phyloP scores from a whole-genome alignment of 2,113 vertebrate genomes.

The Carassius carassius region DNA sequence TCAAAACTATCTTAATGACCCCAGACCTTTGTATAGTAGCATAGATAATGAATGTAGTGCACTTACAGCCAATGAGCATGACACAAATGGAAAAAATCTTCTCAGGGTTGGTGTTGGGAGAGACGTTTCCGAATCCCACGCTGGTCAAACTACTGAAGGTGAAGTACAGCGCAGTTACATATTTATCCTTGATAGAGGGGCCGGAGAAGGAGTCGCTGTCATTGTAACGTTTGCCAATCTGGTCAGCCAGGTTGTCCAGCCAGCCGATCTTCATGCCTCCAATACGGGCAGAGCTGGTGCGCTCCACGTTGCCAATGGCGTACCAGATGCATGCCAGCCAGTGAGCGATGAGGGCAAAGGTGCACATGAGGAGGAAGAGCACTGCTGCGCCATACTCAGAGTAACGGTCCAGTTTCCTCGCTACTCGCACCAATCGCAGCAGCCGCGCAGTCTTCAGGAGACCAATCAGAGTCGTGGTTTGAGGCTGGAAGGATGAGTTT shows the following conservation, averaged over 20 bases:
- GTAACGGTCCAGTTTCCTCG: slow-evolving; percentile 92
- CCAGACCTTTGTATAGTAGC: not conserved
- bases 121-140: slow-evolving; percentile 96
- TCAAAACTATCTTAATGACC: not conserved
- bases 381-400: slow-evolving; percentile 91
- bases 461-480: slow-evolving; percentile 86
- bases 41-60: not conserved
- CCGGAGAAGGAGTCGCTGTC: slow-evolving; percentile 84
- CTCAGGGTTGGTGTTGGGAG: slow-evolving; percentile 97
- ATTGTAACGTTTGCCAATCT: slow-evolving; percentile 94
- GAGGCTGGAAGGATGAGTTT: slow-evolving; percentile 62
- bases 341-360: slow-evolving; percentile 91
- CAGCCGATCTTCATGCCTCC: slow-evolving; percentile 88
- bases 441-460: slow-evolving; percentile 92
- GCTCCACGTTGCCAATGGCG: slow-evolving; percentile 92
- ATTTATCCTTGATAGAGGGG: slow-evolving; percentile 95
- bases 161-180: slow-evolving; percentile 97
- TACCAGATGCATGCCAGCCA: slow-evolving; percentile 98
- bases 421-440: slow-evolving; percentile 89
- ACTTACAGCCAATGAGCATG: slow-evolving; percentile 99
- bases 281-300: slow-evolving; percentile 81
- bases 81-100: slow-evolving; percentile 99
- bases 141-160: slow-evolving; percentile 99
- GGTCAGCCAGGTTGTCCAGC: slow-evolving; percentile 92
- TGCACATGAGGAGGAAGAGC: slow-evolving; percentile 94